Evolutionary conservation across 1,140 invertebrate genomes (phyloP).

Genomic region (Caenorhabditis briggsae): DNA sequence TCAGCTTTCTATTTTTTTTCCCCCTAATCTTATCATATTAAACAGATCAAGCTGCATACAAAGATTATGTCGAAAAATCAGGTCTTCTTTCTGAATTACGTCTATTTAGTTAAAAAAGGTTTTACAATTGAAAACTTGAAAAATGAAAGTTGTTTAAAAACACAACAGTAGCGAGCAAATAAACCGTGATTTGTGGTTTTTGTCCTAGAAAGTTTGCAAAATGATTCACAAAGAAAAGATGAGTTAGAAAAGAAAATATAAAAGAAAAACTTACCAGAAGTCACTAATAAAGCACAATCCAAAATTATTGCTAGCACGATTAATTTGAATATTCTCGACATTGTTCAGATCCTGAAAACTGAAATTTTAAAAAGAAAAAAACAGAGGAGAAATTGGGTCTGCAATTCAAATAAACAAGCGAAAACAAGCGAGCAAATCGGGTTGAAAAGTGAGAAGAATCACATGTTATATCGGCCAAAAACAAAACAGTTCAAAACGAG

Average conservation of each 20-base stretch:
- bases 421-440: background rate
- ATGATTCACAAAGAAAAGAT: background rate
- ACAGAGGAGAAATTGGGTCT: background rate
- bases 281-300: constrained; percentile 24
- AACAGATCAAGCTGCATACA: background rate
- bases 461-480: constrained; percentile 17
- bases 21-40: too few relatives aligned
- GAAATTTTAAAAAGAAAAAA: too few relatives aligned
- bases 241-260: background rate
- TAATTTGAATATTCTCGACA: background rate
- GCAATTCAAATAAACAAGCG: background rate
- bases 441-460: background rate
- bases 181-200: background rate
- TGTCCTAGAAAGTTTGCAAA: background rate
- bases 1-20: too few relatives aligned
- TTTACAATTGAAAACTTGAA: background rate
- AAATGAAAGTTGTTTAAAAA: background rate
- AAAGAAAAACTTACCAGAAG: constrained; percentile 4
- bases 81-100: too few relatives aligned
- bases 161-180: constrained; percentile 2
- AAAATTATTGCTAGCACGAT: background rate
- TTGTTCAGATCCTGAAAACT: background rate
- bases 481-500: constrained; percentile 22
- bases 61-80: too few relatives aligned
- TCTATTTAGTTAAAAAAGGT: background rate